phyloP scores from a whole-genome alignment of 1,140 invertebrate species.

The Drosophila grimshawi region DNA sequence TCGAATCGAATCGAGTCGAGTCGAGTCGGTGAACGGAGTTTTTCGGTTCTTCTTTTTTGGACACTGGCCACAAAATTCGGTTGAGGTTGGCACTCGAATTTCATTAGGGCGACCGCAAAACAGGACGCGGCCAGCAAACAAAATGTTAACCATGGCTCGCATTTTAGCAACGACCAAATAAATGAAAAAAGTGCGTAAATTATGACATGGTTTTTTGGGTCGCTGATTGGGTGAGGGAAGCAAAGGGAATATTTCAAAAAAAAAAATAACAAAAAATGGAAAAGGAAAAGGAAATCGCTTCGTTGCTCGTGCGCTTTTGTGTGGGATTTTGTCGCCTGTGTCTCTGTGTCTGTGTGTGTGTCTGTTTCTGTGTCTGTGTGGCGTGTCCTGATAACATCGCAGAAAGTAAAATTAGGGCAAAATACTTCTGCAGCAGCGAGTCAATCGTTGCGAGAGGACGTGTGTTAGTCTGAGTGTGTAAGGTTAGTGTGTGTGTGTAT shows the following conservation, averaged over 20 bases:
- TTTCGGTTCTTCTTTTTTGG: slow-evolving; percentile 3
- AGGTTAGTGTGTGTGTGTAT: neutral
- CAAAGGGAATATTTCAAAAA: slow-evolving; percentile 30
- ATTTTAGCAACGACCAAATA: slow-evolving; percentile 49
- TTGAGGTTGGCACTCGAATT: slow-evolving; percentile 60
- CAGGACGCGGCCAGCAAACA: slow-evolving; percentile 27
- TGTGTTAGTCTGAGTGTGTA: neutral
- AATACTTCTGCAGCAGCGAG: slow-evolving; percentile 56
- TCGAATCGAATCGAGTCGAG: neutral
- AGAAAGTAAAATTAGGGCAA: slow-evolving; percentile 83
- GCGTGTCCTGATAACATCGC: slow-evolving; percentile 78
- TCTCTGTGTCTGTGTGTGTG: slow-evolving; percentile 19
- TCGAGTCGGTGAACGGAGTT: slow-evolving; percentile 24
- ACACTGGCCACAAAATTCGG: slow-evolving; percentile 37
- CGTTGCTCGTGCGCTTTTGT: slow-evolving; percentile 35
- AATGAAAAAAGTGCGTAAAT: slow-evolving; percentile 79
- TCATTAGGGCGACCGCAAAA: slow-evolving; percentile 63
- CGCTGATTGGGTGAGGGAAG: neutral
- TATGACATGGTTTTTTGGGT: slow-evolving; percentile 60
- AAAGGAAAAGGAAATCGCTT: slow-evolving; percentile 46
- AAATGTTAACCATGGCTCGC: slow-evolving; percentile 61
- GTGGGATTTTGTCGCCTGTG: slow-evolving; percentile 41
- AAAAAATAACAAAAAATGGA: slow-evolving; percentile 20
- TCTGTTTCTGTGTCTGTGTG: slow-evolving; percentile 39
- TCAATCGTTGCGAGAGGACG: slow-evolving; percentile 13